Percentiles rank a stretch among this genome's conserved stretches.
Evolutionary conservation across 2,113 vertebrate species (phyloP).

Genomic region (Rhea americana): DNA sequence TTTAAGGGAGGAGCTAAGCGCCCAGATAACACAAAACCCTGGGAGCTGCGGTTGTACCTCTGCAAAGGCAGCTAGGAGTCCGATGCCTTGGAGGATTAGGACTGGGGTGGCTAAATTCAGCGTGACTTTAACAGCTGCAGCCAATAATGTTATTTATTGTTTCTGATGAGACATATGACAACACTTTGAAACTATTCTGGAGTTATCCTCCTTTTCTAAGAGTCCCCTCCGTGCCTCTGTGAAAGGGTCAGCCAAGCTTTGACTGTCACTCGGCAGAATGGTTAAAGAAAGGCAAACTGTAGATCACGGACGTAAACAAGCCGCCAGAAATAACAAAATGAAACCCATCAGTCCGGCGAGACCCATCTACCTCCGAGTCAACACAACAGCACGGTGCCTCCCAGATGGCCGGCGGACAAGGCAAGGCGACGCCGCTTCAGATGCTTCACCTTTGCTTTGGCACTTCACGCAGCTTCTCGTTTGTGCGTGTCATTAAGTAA

Average conservation of each 20-base stretch:
- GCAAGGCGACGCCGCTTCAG: background rate
- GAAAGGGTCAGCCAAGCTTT: background rate
- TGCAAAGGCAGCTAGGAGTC: background rate
- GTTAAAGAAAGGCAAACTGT: background rate
- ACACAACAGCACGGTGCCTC: background rate
- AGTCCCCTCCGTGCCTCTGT: background rate
- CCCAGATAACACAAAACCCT: background rate
- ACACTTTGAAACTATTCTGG: background rate
- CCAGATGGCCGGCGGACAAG: background rate
- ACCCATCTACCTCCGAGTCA: background rate
- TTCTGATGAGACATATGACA: background rate
- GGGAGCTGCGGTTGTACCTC: background rate
- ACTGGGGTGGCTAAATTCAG: rapidly evolving
- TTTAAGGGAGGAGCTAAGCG: background rate
- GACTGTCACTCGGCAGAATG: background rate
- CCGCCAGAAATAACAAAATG: background rate
- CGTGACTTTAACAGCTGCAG: background rate
- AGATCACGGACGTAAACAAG: background rate
- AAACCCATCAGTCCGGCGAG: too few species aligned
- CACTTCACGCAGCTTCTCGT: background rate
- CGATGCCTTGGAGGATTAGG: background rate
- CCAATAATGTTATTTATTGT: background rate
- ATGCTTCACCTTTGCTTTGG: background rate
- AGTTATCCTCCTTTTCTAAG: background rate
- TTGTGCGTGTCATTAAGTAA: conserved; percentile 60